Percentiles rank a stretch among this genome's conserved stretches.
Evolutionary conservation across 2,113 vertebrate genomes (phyloP).

Genomic region (Thinocorus orbignyianus): DNA sequence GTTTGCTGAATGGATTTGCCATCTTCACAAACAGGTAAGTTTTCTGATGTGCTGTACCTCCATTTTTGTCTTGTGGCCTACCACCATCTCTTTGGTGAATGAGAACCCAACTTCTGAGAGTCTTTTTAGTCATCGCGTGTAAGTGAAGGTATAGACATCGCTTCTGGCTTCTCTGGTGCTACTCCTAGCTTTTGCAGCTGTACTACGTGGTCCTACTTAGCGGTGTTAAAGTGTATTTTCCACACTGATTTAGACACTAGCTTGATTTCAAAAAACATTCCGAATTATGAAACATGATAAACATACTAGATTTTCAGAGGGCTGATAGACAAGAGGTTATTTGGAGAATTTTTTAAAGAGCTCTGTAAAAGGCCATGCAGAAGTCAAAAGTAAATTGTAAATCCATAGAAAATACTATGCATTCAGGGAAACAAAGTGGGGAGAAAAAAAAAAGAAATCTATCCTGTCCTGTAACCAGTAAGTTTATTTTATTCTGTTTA

Average conservation of each 20-base stretch:
- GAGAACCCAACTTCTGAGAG: neutral
- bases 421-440: neutral
- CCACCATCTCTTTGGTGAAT: neutral
- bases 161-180: neutral
- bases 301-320: neutral
- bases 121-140: neutral
- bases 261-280: neutral
- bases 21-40: slow-evolving; percentile 93
- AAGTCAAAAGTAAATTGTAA: neutral
- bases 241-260: neutral
- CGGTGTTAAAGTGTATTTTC: neutral
- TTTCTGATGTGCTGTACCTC: neutral
- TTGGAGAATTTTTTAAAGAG: neutral
- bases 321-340: neutral
- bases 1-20: slow-evolving; percentile 99
- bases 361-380: neutral
- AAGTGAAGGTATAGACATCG: neutral
- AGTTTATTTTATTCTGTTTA: neutral
- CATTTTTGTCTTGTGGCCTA: neutral
- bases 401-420: neutral
- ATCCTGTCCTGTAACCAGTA: neutral
- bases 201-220: neutral
- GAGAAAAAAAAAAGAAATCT: neutral
- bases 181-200: neutral
- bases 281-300: neutral